Base-by-base conservation (phyloP, 2,797 vertebrate species). In the Distichodus sexfasciatus region DNA sequence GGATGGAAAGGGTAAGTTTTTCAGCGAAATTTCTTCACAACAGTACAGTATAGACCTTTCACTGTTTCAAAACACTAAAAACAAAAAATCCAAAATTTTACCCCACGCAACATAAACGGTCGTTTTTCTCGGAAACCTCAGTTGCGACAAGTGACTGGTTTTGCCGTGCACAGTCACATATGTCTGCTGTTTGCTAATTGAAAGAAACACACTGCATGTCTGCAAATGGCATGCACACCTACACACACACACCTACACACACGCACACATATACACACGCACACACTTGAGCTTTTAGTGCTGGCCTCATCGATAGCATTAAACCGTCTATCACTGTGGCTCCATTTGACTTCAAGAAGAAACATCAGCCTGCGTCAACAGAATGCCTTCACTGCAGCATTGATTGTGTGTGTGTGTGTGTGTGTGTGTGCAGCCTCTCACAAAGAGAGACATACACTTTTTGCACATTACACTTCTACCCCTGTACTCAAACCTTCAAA, bases 341-440 rank as follows among this genome's bases (percentile, higher is more conserved):
- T 43, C 15, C 51, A 12, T 21, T 50, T 41, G 40, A 12, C 33
- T 54, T 48, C 48, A 50, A 36, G 44, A 60, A 65, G 33, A 57
- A 4, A 14, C 41, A 21, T 47, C 19, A 41, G 58, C 26, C 35
- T 21, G 33, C 24, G 43, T 26, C 23, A 33, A 15, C 19, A 6
- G 60, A 51, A 21, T 21, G 9, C 19, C 29, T 28, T 75, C 5
- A 8, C 66, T 40, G 46, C 33, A 47, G 62, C 36, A 10, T 28
- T 14, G 0, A 10, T 15, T 65, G 24, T 6, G 35, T 3, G n/a
- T 7, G 2, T 24, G 10, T 23, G 31, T 14, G 24, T 36, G 14
- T 35, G n/a, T 47, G 40, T 23, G 24, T 26, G 47, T 48, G 48
- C 11, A n/a, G n/a, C n/a, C n/a, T n/a, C n/a, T n/a, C n/a, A n/a